Evolutionary conservation across 1,140 invertebrate genomes (phyloP).

Genomic region (Lanistes nyassanus): DNA sequence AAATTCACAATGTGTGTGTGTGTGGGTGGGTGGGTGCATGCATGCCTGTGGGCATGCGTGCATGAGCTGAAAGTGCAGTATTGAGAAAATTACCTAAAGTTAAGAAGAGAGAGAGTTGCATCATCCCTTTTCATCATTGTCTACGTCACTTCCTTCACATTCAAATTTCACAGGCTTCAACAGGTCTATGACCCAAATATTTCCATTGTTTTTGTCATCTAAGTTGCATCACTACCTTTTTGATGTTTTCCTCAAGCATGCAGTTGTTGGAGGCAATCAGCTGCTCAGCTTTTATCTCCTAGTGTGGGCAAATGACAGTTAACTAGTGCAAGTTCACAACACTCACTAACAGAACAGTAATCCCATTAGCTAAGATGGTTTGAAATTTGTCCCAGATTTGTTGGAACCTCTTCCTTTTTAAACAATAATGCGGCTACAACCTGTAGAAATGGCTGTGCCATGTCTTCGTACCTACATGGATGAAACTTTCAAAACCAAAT

Average conservation of each 20-base stretch:
- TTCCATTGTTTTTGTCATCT: neutral
- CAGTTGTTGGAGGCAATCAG: neutral
- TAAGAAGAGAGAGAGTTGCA: too few relatives aligned
- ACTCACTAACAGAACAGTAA: neutral
- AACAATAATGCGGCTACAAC: neutral
- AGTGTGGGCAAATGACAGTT: neutral
- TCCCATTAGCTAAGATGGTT: neutral
- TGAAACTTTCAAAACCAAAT: too few relatives aligned
- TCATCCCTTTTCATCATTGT: too few relatives aligned
- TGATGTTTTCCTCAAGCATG: neutral
- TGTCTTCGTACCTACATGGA: too few relatives aligned
- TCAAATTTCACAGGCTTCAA: neutral
- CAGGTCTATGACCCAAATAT: neutral
- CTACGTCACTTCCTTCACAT: too few relatives aligned
- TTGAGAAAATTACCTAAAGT: neutral
- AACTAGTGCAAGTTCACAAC: neutral
- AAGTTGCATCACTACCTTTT: too few relatives aligned
- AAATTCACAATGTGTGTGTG: neutral
- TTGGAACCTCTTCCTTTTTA: neutral
- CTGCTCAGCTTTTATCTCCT: too few relatives aligned
- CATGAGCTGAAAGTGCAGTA: neutral
- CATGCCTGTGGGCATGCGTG: slow-evolving; percentile 2
- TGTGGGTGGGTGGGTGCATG: slow-evolving; percentile 13
- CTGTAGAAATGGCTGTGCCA: too few relatives aligned
- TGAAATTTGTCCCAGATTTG: neutral